phyloP scores from a whole-genome alignment of 2,113 vertebrate genomes.

The Glareola pratincola region DNA sequence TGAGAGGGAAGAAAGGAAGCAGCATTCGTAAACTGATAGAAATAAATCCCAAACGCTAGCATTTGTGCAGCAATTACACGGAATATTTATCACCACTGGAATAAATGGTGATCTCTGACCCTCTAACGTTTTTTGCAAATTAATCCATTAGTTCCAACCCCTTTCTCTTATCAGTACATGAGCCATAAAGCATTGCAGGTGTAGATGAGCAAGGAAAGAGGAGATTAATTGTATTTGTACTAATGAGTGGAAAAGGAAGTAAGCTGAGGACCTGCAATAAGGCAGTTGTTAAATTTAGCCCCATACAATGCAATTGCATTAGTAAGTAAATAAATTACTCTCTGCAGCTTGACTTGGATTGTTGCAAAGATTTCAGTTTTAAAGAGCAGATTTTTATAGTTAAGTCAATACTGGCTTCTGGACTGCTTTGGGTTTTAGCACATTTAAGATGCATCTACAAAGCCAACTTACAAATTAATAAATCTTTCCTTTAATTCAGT shows the following conservation, averaged over 20 bases:
- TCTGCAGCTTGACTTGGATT: background rate
- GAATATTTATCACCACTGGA: constrained; percentile 13
- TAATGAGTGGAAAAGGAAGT: constrained; percentile 22
- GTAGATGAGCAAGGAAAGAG: background rate
- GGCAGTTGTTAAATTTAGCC: background rate
- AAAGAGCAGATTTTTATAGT: constrained; percentile 23
- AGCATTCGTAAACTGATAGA: constrained; percentile 10
- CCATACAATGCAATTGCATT: background rate
- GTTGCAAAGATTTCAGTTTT: background rate
- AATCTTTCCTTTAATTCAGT: constrained; percentile 45
- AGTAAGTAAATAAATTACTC: background rate
- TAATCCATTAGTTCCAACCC: constrained; percentile 23
- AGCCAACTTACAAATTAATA: constrained; percentile 52
- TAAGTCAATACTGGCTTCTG: constrained; percentile 8
- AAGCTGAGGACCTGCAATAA: background rate
- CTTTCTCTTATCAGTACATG: background rate
- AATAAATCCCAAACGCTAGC: constrained; percentile 39
- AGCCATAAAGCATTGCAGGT: background rate
- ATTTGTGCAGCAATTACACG: constrained; percentile 30
- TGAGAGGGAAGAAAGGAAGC: background rate
- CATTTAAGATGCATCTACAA: constrained; percentile 32
- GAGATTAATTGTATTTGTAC: background rate
- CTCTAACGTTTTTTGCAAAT: background rate
- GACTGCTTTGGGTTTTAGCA: background rate
- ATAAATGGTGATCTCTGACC: constrained; percentile 28